Percentiles rank a stretch among this genome's conserved stretches.
Evolutionary conservation across 2,797 vertebrate genomes (phyloP).

Genomic region (Coccyzus lansbergi): DNA sequence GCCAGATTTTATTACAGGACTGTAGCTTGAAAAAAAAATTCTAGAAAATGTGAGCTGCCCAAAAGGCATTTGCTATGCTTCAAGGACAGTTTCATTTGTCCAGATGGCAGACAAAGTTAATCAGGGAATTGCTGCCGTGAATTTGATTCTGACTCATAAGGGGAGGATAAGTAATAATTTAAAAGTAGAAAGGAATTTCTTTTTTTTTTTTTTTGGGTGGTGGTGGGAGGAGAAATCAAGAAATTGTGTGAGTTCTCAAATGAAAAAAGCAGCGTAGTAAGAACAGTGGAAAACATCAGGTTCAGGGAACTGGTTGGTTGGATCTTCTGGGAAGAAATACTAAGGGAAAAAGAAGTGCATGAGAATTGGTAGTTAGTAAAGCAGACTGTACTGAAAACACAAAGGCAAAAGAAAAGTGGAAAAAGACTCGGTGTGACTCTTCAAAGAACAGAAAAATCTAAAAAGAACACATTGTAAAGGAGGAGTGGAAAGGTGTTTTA

Average conservation of each 20-base stretch:
- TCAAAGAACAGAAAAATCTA: background rate
- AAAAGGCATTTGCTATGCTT: background rate
- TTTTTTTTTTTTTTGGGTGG: background rate
- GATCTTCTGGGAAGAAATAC: background rate
- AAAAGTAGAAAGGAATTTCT: background rate
- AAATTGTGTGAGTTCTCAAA: background rate
- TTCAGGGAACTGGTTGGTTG: background rate
- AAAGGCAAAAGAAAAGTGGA: background rate
- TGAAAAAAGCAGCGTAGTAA: background rate
- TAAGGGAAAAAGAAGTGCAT: background rate
- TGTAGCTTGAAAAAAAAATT: background rate
- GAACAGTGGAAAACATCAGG: background rate
- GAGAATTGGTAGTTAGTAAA: background rate
- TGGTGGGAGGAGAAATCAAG: background rate
- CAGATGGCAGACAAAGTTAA: background rate
- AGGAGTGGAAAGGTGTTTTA: background rate
- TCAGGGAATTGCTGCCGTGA: background rate
- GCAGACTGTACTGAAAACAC: background rate
- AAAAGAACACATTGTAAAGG: background rate
- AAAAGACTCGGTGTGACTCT: background rate
- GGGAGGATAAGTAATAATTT: background rate
- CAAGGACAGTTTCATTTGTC: background rate
- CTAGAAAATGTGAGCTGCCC: background rate
- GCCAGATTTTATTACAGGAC: background rate
- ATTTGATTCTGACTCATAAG: background rate